A percentile compares a stretch with the other conserved stretches of the same genome.
Evolutionary conservation across 2,113 vertebrate genomes (phyloP).

Genomic region (Perca schrenkii): DNA sequence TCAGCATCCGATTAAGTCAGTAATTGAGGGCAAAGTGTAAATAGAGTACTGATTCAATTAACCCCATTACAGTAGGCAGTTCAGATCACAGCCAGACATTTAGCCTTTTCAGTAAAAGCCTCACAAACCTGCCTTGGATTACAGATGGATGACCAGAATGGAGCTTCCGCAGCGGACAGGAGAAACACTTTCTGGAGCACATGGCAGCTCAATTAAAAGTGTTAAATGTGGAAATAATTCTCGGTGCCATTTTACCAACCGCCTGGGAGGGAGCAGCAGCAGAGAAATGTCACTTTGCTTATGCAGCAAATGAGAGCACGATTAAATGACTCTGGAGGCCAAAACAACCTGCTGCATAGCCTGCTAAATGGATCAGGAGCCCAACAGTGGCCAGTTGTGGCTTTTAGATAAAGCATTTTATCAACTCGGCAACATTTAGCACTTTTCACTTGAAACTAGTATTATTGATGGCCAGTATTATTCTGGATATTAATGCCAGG

Average conservation of each 20-base stretch:
- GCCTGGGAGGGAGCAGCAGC: slow-evolving; percentile 47
- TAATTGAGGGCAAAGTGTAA: slow-evolving; percentile 74
- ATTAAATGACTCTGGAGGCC: slow-evolving; percentile 60
- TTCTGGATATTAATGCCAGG: slow-evolving; percentile 31
- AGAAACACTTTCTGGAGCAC: slow-evolving; percentile 29
- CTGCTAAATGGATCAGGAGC: slow-evolving; percentile 41
- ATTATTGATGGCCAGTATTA: slow-evolving; percentile 34
- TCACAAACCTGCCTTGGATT: slow-evolving; percentile 31
- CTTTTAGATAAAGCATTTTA: slow-evolving; percentile 38
- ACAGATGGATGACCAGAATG: slow-evolving; percentile 30
- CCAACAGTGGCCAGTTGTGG: slow-evolving; percentile 15
- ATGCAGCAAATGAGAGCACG: slow-evolving; percentile 57
- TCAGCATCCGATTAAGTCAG: slow-evolving; percentile 65
- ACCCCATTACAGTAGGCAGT: slow-evolving; percentile 50
- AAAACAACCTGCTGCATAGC: slow-evolving; percentile 47
- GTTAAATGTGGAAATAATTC: slow-evolving; percentile 70
- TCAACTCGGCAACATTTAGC: slow-evolving; percentile 41
- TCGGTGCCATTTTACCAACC: slow-evolving; percentile 48
- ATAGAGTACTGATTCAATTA: slow-evolving; percentile 72
- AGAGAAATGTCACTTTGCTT: slow-evolving; percentile 72
- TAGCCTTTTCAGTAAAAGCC: slow-evolving; percentile 12
- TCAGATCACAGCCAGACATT: slow-evolving; percentile 41
- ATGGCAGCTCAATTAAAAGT: slow-evolving; percentile 70
- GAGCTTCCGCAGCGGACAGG: background rate
- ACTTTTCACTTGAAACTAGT: slow-evolving; percentile 40